These are phyloP conservation scores for Spodoptera exigua DNA, from an alignment of 2,888 invertebrate genomes.

Conservation along the genomic window DNA sequence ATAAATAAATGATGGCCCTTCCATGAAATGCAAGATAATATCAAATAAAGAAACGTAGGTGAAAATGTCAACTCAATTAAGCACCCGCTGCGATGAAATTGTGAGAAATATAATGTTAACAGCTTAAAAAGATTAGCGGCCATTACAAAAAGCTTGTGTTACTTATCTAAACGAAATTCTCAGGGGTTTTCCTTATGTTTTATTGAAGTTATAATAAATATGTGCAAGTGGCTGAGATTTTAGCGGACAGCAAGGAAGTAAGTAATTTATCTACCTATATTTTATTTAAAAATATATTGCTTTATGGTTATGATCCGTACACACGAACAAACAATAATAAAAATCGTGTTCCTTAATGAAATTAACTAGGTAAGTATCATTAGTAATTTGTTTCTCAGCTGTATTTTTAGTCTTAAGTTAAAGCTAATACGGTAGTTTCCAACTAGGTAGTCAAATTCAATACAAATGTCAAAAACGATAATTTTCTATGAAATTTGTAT, in stretches of 20 bases:
- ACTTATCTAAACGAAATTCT: conserved; percentile 6
- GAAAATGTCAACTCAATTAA: conserved; percentile 18
- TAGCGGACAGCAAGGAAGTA: conserved; percentile 1
- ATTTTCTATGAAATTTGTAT: no score
- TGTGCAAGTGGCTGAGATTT: no score
- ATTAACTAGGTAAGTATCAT: background rate
- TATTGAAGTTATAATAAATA: background rate
- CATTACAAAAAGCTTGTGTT: background rate
- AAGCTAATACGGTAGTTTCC: no score
- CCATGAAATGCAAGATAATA: no score
- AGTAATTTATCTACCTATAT: background rate
- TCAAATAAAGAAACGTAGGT: conserved; percentile 1
- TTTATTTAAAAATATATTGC: conserved; percentile 4
- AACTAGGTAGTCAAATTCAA: no score
- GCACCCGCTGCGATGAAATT: conserved; percentile 11
- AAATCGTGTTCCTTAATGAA: background rate
- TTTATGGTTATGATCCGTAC: conserved; percentile 3
- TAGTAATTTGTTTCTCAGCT: background rate
- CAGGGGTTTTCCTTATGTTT: background rate
- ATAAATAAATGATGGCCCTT: no score
- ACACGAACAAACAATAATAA: conserved; percentile 14
- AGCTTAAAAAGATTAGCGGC: background rate
- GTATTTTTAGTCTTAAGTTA: no score
- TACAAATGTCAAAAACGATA: no score
- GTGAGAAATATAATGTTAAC: conserved; percentile 5